phyloP scores from a whole-genome alignment of 2,797 vertebrate species.

The Distichodus sexfasciatus region DNA sequence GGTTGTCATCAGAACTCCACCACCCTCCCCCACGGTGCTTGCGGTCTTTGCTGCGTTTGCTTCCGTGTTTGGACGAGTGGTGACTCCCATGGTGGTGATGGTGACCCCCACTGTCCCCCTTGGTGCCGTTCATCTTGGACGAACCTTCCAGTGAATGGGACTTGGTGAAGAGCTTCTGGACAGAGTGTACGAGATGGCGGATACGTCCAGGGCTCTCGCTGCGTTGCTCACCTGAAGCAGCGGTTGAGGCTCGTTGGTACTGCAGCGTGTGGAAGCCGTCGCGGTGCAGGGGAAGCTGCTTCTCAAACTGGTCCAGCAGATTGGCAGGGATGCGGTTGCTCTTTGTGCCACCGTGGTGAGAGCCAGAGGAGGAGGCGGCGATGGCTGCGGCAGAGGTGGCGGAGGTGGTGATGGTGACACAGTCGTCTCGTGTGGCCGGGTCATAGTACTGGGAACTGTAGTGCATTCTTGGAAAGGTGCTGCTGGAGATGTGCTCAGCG shows the following conservation, averaged over 20 bases:
- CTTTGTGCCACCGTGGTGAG: slow-evolving; percentile 81
- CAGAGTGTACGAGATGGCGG: slow-evolving; percentile 96
- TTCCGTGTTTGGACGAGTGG: slow-evolving; percentile 84
- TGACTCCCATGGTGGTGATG: slow-evolving; percentile 81
- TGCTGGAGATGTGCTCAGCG: slow-evolving; percentile 94
- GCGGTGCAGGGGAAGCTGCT: slow-evolving; percentile 92
- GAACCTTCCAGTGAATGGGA: slow-evolving; percentile 97
- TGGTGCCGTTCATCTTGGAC: slow-evolving; percentile 93
- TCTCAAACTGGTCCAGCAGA: slow-evolving; percentile 96
- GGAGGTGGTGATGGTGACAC: slow-evolving; percentile 78
- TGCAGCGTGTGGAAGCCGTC: slow-evolving; percentile 98
- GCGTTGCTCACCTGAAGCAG: slow-evolving; percentile 80
- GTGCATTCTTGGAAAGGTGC: slow-evolving; percentile 99
- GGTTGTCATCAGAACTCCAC: slow-evolving; percentile 99
- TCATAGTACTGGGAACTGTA: slow-evolving; percentile 92
- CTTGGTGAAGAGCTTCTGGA: slow-evolving; percentile 99
- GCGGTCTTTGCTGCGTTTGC: slow-evolving; percentile 92
- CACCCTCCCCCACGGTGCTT: slow-evolving; percentile 87
- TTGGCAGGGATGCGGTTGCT: slow-evolving; percentile 93
- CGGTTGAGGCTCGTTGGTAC: slow-evolving; percentile 88
- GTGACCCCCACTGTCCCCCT: slow-evolving; percentile 75
- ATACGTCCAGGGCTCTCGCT: slow-evolving; percentile 96
- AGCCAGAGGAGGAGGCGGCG: slow-evolving; percentile 62
- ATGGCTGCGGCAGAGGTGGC: slow-evolving; percentile 72
- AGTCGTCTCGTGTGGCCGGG: slow-evolving; percentile 87